phyloP scores from a whole-genome alignment of 2,797 vertebrate genomes.

The Syndactyla subalaris region DNA sequence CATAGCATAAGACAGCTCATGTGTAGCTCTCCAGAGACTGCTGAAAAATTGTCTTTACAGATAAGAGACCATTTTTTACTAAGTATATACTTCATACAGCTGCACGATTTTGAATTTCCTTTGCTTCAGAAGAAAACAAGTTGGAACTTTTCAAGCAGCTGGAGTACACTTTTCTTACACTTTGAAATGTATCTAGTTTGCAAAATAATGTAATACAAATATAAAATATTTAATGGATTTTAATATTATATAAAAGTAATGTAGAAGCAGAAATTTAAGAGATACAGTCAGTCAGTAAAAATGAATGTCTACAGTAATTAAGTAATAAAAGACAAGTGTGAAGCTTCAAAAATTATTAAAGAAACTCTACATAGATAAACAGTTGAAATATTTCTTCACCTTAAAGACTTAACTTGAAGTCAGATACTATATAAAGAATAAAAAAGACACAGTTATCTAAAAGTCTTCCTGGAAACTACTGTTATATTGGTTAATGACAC shows the following conservation, averaged over 20 bases:
- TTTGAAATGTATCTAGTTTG: neutral
- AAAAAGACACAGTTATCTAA: neutral
- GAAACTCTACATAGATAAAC: neutral
- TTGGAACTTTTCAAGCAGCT: neutral
- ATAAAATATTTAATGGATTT: neutral
- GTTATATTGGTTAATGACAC: neutral
- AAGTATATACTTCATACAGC: neutral
- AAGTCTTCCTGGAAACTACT: neutral
- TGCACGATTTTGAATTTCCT: neutral
- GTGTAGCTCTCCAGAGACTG: neutral
- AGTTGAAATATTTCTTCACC: neutral
- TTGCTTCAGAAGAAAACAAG: neutral
- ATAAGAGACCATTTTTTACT: neutral
- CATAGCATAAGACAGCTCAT: neutral
- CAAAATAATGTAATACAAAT: neutral
- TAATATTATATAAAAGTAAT: neutral
- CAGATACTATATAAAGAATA: neutral
- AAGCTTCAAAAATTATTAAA: neutral
- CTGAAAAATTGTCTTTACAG: neutral
- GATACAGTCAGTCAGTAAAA: neutral
- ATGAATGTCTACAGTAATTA: neutral
- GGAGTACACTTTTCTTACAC: neutral
- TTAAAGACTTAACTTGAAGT: neutral
- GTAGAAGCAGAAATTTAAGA: neutral
- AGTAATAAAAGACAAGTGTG: neutral